Conservation (phyloP, 2,113 vertebrate genomes). For the Danionella cerebrum region DNA sequence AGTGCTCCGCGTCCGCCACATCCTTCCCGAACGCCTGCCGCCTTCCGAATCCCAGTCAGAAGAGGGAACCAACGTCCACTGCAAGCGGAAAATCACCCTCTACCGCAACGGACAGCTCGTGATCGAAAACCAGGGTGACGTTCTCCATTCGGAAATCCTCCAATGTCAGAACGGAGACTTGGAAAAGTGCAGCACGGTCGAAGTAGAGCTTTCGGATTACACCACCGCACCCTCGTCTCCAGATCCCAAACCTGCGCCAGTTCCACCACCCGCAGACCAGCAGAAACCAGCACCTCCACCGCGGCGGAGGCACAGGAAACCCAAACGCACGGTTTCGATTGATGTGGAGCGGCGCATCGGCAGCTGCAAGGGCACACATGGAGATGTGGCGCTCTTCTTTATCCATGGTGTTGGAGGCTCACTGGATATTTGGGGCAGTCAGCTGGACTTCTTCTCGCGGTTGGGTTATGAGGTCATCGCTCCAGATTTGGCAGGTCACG, state of each 20-base stretch:
- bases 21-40: slow-evolving; percentile 51
- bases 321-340: slow-evolving; percentile 80
- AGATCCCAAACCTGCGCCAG: slow-evolving; percentile 46
- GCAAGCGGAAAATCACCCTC: slow-evolving; percentile 86
- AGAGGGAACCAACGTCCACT: slow-evolving; percentile 62
- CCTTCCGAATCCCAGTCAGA: slow-evolving; percentile 40
- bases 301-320: slow-evolving; percentile 69
- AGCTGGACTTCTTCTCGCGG: slow-evolving; percentile 88
- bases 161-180: slow-evolving; percentile 72
- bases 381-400: slow-evolving; percentile 88
- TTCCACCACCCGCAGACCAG: slow-evolving; percentile 16
- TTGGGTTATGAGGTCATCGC: slow-evolving; percentile 94
- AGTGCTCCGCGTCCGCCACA: slow-evolving; percentile 79
- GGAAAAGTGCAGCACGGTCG: slow-evolving; percentile 69
- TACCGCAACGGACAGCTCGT: slow-evolving; percentile 90
- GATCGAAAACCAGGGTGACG: slow-evolving; percentile 87
- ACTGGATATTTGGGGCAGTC: slow-evolving; percentile 92
- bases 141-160: slow-evolving; percentile 75
- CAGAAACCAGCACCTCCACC: slow-evolving; percentile 59
- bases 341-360: slow-evolving; percentile 82
- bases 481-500: slow-evolving; percentile 84
- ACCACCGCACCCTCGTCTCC: slow-evolving; percentile 54
- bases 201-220: slow-evolving; percentile 74
- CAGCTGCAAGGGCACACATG: slow-evolving; percentile 84
- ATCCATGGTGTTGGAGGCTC: slow-evolving; percentile 92